Conservation (phyloP, 2,797 vertebrate species). For the Lutjanus argentimaculatus region DNA sequence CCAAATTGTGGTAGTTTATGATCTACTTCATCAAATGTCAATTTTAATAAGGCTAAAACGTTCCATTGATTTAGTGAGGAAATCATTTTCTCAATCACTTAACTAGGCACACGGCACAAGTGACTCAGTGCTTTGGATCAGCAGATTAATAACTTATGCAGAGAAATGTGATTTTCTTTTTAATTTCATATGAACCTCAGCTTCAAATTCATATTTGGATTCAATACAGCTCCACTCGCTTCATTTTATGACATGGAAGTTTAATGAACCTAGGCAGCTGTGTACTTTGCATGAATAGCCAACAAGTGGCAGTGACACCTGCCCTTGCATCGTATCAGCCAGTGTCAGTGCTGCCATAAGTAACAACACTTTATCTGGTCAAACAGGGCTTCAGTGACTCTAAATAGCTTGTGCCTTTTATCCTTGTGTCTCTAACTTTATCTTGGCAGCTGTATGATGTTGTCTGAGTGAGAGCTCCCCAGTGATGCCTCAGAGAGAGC, state of each 20-base stretch:
- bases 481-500: slow-evolving; percentile 49
- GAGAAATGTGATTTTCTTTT: slow-evolving; percentile 1
- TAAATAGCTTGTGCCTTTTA: slow-evolving; percentile 63
- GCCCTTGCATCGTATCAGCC: slow-evolving; percentile 12
- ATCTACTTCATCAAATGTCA: slow-evolving; percentile 47
- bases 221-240: slow-evolving; percentile 17
- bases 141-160: slow-evolving; percentile 40
- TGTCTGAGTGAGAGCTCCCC: slow-evolving; percentile 58
- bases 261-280: slow-evolving; percentile 30
- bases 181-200: slow-evolving; percentile 24
- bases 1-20: slow-evolving; percentile 24
- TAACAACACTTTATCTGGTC: slow-evolving; percentile 56
- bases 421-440: slow-evolving; percentile 66
- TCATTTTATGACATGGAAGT: slow-evolving; percentile 30
- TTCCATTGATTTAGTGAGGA: slow-evolving; percentile 45
- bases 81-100: slow-evolving; percentile 47
- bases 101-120: slow-evolving; percentile 20
- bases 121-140: slow-evolving; percentile 26
- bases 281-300: slow-evolving; percentile 41
- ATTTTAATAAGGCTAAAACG: slow-evolving; percentile 47
- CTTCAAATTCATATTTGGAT: slow-evolving; percentile 22
- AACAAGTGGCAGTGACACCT: slow-evolving; percentile 15
- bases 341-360: slow-evolving; percentile 14
- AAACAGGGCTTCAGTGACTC: slow-evolving; percentile 39
- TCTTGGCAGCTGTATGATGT: slow-evolving; percentile 65